Evolutionary conservation across 2,888 invertebrate genomes (phyloP).

Genomic region (Marasmarcha lunaedactyla): DNA sequence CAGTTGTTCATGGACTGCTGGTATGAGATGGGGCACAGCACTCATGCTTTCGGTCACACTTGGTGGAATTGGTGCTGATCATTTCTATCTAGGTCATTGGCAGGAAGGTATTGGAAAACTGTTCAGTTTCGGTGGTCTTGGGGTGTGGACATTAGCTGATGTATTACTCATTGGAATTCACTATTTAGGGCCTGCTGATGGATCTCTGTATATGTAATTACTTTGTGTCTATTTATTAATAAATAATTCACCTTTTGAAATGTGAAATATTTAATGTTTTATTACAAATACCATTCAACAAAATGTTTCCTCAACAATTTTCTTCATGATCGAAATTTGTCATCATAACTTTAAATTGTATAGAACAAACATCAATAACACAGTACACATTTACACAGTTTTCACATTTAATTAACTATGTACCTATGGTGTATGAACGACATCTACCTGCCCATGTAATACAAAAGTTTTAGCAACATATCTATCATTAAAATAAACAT

Average conservation of each 20-base stretch:
- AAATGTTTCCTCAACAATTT: too few relatives aligned
- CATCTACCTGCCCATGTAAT: too few relatives aligned
- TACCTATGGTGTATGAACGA: too few relatives aligned
- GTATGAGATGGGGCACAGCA: conserved; percentile 95
- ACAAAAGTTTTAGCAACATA: too few relatives aligned
- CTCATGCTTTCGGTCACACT: conserved; percentile 91
- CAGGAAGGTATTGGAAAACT: conserved; percentile 99
- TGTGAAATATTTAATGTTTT: too few relatives aligned
- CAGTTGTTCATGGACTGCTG: conserved; percentile 96
- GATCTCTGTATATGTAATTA: conserved; percentile 87
- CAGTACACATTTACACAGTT: too few relatives aligned
- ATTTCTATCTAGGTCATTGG: conserved; percentile 98
- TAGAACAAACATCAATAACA: too few relatives aligned
- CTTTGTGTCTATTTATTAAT: conserved; percentile 4
- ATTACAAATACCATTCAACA: too few relatives aligned
- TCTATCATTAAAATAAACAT: too few relatives aligned
- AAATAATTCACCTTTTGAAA: background rate
- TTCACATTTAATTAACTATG: too few relatives aligned
- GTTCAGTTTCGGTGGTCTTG: conserved; percentile 98
- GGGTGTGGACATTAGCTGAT: conserved; percentile 99
- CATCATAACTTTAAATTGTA: too few relatives aligned
- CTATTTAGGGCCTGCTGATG: conserved; percentile 97
- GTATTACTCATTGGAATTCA: conserved; percentile 97
- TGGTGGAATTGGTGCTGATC: conserved; percentile 98
- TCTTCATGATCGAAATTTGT: too few relatives aligned